Evolutionary conservation across 30 jellyfish, hydroid and myxozoan genomes (phyloP), one percentile per base, ranked within the genome.

Genomic region (Sanderia malayensis): DNA sequence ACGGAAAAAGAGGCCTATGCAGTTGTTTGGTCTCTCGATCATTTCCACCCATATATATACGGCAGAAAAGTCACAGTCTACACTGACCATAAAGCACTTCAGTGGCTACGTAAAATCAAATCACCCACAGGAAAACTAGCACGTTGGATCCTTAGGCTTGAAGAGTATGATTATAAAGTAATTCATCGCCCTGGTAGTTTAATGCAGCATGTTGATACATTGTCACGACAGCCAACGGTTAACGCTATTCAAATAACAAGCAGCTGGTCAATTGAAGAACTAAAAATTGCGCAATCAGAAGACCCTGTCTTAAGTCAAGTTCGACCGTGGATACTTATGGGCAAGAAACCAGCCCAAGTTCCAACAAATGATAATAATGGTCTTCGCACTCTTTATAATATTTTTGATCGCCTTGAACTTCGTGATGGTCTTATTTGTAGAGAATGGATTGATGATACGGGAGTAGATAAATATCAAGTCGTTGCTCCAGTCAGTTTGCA

Each of bases 191-290:
- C 73, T 7, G 55, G 73, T 6, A 60, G 7, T 7, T 60, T 60
- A 23, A 60, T 60, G 73, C 73, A 60, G 55, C 73, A 60, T 31
- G 73, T 60, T 60, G 73, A 60, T 23, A 31, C 73, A 25, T 7
- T 60, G 49, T 60, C 73, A 9, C 7, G 73, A 60, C 46, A 10
- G 23, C 73, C 73, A 49, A 18, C 18, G 25, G 64, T 49, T 24
- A 11, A 49, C 24, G 64, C 24, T 49, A 49, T 49, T 49, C 64
- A 49, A 49, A 49, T 19, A 9, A 19, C 4, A 49, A 15, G 27
- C 18, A 49, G 27, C 64, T 49, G 64, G 64, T 49, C 64, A 49
- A 11, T 18, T 49, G 64, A 49, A 9, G 64, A 49, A 49, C 27
- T 49, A 19, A 49, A 49, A 49, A 4, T 49, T 49, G 64, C 64